phyloP scores from a whole-genome alignment of 1,140 invertebrate genomes.

The Heliconius hermathena region DNA sequence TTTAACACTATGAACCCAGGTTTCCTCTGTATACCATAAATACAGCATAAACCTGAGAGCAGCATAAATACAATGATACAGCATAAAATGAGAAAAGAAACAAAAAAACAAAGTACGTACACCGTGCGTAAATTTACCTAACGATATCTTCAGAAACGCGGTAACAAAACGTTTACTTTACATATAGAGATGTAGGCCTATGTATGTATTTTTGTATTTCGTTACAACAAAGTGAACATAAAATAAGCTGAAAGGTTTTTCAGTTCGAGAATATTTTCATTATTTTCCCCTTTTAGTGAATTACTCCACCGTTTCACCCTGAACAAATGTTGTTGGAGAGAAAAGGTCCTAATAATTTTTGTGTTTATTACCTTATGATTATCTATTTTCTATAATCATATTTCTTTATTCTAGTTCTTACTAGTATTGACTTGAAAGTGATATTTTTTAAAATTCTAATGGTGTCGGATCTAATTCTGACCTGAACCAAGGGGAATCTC shows the following conservation, averaged over 20 bases:
- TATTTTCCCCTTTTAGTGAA: conserved; percentile 27
- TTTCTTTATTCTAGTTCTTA: neutral
- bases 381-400: neutral
- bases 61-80: too few relatives aligned
- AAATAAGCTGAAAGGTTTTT: conserved; percentile 4
- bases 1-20: neutral
- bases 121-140: neutral
- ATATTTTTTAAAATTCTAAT: too few relatives aligned
- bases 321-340: conserved; percentile 11
- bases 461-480: too few relatives aligned
- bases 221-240: conserved; percentile 14
- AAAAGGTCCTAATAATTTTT: neutral
- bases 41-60: too few relatives aligned
- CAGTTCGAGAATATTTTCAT: conserved; percentile 17
- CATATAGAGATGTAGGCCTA: neutral
- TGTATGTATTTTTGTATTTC: neutral
- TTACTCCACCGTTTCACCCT: conserved; percentile 20
- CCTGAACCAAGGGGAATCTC: too few relatives aligned
- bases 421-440: neutral
- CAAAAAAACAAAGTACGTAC: neutral
- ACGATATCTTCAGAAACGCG: neutral
- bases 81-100: neutral
- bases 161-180: conserved; percentile 5
- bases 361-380: neutral
- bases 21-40: neutral